Evolutionary conservation across 2,797 vertebrate species (phyloP).

Genomic region (Phataginus tetradactyla): DNA sequence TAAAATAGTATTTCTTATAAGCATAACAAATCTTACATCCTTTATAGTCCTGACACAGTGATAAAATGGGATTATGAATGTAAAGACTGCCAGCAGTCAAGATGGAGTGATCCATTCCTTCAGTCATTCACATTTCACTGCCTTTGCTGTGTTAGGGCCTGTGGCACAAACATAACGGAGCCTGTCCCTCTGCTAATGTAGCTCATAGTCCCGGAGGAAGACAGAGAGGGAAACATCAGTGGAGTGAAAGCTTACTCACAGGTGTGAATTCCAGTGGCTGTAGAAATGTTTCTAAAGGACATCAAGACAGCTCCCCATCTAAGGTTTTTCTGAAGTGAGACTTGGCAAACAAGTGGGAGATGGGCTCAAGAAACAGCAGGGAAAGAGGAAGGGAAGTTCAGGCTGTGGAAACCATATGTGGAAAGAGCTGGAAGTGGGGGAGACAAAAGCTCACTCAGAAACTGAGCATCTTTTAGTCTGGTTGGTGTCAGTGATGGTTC

Average conservation of each 20-base stretch:
- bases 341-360: not conserved
- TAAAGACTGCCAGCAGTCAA: not conserved
- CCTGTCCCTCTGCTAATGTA: no score
- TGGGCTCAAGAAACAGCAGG: not conserved
- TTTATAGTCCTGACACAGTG: not conserved
- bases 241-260: not conserved
- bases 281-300: not conserved
- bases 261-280: not conserved
- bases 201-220: not conserved
- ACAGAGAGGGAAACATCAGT: not conserved
- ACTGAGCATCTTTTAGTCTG: not conserved
- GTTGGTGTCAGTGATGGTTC: not conserved
- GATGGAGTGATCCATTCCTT: not conserved
- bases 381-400: not conserved
- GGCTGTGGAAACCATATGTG: not conserved
- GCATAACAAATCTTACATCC: not conserved
- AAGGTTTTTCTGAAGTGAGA: not conserved
- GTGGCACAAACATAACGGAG: not conserved
- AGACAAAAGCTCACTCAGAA: not conserved
- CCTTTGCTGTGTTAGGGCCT: not conserved
- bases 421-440: not conserved
- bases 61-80: not conserved
- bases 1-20: conserved; percentile 22
- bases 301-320: not conserved
- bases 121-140: not conserved